Conservation (phyloP, 1,140 invertebrate genomes). For the Drosophila lini region DNA sequence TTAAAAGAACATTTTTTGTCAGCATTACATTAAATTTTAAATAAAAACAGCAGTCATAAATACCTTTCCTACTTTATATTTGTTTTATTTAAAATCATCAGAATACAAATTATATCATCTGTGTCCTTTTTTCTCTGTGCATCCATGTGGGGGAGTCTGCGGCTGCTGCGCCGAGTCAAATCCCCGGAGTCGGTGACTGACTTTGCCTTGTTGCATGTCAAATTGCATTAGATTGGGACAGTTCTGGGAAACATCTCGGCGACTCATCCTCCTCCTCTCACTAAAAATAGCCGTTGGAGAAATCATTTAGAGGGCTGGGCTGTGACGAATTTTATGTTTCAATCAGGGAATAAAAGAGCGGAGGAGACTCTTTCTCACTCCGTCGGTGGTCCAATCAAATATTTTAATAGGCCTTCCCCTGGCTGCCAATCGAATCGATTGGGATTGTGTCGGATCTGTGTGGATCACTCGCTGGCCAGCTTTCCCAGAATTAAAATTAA, state of each 20-base stretch:
- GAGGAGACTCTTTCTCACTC: conserved; percentile 36
- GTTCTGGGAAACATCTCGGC: conserved; percentile 59
- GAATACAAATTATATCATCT: too few relatives aligned
- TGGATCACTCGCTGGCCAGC: conserved; percentile 27
- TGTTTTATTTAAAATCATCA: too few relatives aligned
- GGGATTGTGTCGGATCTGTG: conserved; percentile 47
- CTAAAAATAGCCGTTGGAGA: conserved; percentile 47
- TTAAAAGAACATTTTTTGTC: not conserved
- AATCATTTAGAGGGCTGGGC: conserved; percentile 49
- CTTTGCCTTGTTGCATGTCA: conserved; percentile 78
- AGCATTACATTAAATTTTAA: too few relatives aligned
- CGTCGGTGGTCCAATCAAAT: conserved; percentile 76
- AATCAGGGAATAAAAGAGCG: conserved; percentile 29
- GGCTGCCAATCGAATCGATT: conserved; percentile 76
- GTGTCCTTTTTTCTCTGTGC: not conserved
- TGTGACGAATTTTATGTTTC: conserved; percentile 62
- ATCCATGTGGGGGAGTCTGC: conserved; percentile 47
- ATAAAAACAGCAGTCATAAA: too few relatives aligned
- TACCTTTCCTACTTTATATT: too few relatives aligned
- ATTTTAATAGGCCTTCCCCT: conserved; percentile 68
- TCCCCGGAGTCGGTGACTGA: conserved; percentile 47
- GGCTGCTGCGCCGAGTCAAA: conserved; percentile 4
- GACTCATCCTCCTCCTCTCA: conserved; percentile 1
- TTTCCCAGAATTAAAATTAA: conserved; percentile 60
- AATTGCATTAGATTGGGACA: conserved; percentile 75